Conservation (phyloP, 1,140 invertebrate species). For the Drosophila erecta region DNA sequence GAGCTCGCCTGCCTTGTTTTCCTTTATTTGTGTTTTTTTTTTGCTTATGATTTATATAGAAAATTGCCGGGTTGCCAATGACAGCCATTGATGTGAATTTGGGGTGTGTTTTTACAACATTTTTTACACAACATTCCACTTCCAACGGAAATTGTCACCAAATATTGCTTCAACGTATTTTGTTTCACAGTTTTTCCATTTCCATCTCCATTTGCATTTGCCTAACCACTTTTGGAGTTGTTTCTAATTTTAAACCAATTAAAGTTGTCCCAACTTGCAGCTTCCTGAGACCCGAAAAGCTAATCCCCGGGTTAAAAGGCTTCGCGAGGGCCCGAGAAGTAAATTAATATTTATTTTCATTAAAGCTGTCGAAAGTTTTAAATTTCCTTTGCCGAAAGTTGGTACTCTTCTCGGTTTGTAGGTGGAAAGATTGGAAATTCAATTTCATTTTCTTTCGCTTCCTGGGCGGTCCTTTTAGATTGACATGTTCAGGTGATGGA, state of each 20-base stretch:
- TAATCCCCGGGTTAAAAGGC: constrained; percentile 53
- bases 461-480: constrained; percentile 33
- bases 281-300: constrained; percentile 46
- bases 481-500: constrained; percentile 34
- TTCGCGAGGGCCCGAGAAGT: neutral
- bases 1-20: constrained; percentile 28
- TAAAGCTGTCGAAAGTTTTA: constrained; percentile 79
- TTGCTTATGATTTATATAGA: constrained; percentile 49
- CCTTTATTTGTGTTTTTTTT: constrained; percentile 35
- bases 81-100: constrained; percentile 69
- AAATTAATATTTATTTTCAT: constrained; percentile 75
- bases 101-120: constrained; percentile 8
- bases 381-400: constrained; percentile 67
- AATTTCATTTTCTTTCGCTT: constrained; percentile 30
- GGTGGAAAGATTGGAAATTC: constrained; percentile 26
- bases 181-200: constrained; percentile 50
- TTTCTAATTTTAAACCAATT: constrained; percentile 80
- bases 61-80: constrained; percentile 58
- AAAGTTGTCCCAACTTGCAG: constrained; percentile 74
- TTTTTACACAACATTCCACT: neutral
- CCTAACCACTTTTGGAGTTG: constrained; percentile 37
- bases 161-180: constrained; percentile 36
- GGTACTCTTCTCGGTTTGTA: constrained; percentile 30
- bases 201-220: constrained; percentile 52
- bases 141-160: constrained; percentile 45